phyloP scores from a whole-genome alignment of 2,888 invertebrate genomes.

The Drosophila mayaguana region DNA sequence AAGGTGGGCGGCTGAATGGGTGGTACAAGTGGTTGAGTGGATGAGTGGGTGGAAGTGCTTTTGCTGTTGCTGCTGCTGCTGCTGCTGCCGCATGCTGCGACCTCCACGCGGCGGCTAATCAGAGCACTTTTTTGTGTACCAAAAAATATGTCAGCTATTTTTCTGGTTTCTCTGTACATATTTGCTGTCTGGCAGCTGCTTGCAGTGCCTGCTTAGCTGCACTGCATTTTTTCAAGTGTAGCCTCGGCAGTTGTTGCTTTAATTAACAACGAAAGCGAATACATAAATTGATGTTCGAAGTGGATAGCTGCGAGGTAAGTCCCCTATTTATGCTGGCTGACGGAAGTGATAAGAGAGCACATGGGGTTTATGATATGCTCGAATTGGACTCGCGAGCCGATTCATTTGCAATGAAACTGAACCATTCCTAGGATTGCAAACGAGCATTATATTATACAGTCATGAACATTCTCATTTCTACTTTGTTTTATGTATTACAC shows the following conservation, averaged over 20 bases:
- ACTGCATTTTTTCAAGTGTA: slow-evolving; percentile 34
- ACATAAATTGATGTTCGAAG: not conserved
- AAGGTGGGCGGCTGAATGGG: not conserved
- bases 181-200: slow-evolving; percentile 7
- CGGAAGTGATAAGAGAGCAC: not conserved
- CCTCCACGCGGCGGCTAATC: slow-evolving; percentile 53
- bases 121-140: slow-evolving; percentile 36
- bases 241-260: slow-evolving; percentile 27
- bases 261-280: slow-evolving; percentile 19
- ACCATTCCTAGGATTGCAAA: not conserved
- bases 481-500: too few species aligned
- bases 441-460: too few species aligned
- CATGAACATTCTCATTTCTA: too few species aligned
- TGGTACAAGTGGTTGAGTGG: not conserved
- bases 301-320: too few species aligned
- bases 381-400: too few species aligned
- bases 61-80: not conserved
- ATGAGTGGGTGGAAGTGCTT: not conserved
- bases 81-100: slow-evolving; percentile 10
- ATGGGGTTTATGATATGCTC: too few species aligned
- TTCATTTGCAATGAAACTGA: too few species aligned
- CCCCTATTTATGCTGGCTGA: not conserved
- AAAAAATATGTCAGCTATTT: slow-evolving; percentile 46
- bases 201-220: not conserved
- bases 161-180: not conserved